Evolutionary conservation across 2,888 invertebrate species (phyloP).

Genomic region (Sipunculus nudus): DNA sequence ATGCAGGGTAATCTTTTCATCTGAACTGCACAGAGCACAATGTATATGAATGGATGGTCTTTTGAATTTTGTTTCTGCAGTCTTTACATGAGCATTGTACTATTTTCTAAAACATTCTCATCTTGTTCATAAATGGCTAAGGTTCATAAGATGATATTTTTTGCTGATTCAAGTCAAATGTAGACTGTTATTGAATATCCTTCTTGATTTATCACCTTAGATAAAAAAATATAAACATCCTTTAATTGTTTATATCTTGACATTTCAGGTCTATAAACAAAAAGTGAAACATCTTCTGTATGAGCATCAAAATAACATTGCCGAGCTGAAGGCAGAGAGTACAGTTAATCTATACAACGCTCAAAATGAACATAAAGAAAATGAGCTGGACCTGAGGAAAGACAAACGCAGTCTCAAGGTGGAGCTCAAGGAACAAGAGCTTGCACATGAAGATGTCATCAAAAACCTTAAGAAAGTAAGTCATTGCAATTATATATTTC

Average conservation of each 20-base stretch:
- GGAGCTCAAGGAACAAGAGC: constrained; percentile 76
- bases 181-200: no score
- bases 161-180: no score
- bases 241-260: constrained; percentile 4
- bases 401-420: constrained; percentile 78
- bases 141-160: no score
- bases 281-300: constrained; percentile 92
- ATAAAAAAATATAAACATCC: no score
- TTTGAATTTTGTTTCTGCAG: no score
- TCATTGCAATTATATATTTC: constrained; percentile 11
- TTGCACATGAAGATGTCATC: constrained; percentile 78
- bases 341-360: constrained; percentile 76
- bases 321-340: constrained; percentile 82
- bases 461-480: constrained; percentile 76
- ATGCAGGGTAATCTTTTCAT: no score
- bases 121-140: no score
- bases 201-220: no score
- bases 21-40: no score
- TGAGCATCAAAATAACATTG: constrained; percentile 86
- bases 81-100: no score
- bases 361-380: constrained; percentile 81
- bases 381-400: constrained; percentile 80
- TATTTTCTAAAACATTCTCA: no score
- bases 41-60: no score
- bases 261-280: constrained; percentile 78